Conservation (phyloP, 2,888 invertebrate genomes). For the Dicyrtoma fusca region DNA sequence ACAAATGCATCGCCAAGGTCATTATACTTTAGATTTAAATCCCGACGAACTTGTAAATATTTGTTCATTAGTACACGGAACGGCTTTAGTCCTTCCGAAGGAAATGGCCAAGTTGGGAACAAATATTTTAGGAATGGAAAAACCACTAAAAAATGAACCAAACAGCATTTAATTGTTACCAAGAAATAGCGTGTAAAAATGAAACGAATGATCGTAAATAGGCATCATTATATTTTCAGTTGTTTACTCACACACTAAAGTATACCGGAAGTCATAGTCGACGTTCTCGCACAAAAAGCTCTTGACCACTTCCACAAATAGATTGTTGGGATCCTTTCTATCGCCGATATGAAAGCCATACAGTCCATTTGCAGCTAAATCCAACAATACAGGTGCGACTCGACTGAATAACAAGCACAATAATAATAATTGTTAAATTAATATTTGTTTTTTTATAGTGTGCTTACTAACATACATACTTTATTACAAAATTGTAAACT, state of each 20-base stretch:
- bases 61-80: slow-evolving; percentile 7
- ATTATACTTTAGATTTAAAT: slow-evolving; percentile 11
- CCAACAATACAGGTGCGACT: slow-evolving; percentile 47
- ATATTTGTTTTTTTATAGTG: too few relatives aligned
- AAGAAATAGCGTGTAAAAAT: too few relatives aligned
- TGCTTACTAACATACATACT: too few relatives aligned
- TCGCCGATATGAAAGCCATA: slow-evolving; percentile 47
- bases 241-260: slow-evolving; percentile 46
- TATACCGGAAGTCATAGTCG: slow-evolving; percentile 39
- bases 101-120: slow-evolving; percentile 41
- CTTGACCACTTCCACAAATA: slow-evolving; percentile 46
- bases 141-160: slow-evolving; percentile 7
- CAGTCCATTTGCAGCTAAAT: slow-evolving; percentile 48
- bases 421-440: too few relatives aligned
- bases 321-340: slow-evolving; percentile 48
- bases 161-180: too few relatives aligned
- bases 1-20: slow-evolving; percentile 44
- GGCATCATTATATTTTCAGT: too few relatives aligned
- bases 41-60: slow-evolving; percentile 38
- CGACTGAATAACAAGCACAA: slow-evolving; percentile 40
- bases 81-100: slow-evolving; percentile 9
- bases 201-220: too few relatives aligned
- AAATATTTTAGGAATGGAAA: slow-evolving; percentile 35
- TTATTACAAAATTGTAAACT: too few relatives aligned
- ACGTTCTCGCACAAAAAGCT: slow-evolving; percentile 46